A percentile compares a stretch with the other conserved stretches of the same genome.
Evolutionary conservation across 2,113 vertebrate genomes (phyloP).

Genomic region (Hystrix brachyura): DNA sequence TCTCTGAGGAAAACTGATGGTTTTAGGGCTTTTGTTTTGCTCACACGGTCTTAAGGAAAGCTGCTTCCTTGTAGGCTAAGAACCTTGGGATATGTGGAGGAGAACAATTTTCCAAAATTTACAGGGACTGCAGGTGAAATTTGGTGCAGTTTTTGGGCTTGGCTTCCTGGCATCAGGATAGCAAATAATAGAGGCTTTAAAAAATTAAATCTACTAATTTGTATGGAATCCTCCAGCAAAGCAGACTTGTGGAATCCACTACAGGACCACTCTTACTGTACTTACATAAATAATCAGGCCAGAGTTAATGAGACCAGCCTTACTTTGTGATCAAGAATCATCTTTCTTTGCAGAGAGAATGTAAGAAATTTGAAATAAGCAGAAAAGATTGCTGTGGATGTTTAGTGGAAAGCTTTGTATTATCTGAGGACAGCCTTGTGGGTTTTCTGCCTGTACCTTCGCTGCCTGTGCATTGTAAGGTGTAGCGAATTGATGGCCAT

Average conservation of each 20-base stretch:
- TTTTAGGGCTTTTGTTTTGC: neutral
- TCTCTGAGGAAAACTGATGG: neutral
- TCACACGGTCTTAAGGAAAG: neutral
- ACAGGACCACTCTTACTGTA: neutral
- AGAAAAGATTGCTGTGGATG: neutral
- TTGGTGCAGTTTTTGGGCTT: neutral
- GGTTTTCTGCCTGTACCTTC: neutral
- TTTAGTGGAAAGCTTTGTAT: neutral
- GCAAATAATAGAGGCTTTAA: constrained; percentile 55
- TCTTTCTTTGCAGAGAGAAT: neutral
- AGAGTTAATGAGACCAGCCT: constrained; percentile 24
- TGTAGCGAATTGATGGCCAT: too few relatives aligned
- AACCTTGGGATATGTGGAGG: neutral
- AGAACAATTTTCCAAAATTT: constrained; percentile 8
- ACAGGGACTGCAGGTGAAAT: constrained; percentile 14
- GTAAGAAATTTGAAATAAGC: neutral
- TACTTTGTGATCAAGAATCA: neutral
- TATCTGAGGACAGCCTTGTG: neutral
- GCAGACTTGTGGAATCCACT: constrained; percentile 25
- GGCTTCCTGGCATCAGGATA: constrained; percentile 38
- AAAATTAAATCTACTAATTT: constrained; percentile 33
- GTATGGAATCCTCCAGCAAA: constrained; percentile 59
- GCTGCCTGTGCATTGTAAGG: neutral
- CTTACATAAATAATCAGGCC: constrained; percentile 23
- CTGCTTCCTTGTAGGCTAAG: neutral